These are phyloP conservation scores for Chlorodrepanis virens DNA, from an alignment of 2,113 vertebrate species.

Conservation along the genomic window DNA sequence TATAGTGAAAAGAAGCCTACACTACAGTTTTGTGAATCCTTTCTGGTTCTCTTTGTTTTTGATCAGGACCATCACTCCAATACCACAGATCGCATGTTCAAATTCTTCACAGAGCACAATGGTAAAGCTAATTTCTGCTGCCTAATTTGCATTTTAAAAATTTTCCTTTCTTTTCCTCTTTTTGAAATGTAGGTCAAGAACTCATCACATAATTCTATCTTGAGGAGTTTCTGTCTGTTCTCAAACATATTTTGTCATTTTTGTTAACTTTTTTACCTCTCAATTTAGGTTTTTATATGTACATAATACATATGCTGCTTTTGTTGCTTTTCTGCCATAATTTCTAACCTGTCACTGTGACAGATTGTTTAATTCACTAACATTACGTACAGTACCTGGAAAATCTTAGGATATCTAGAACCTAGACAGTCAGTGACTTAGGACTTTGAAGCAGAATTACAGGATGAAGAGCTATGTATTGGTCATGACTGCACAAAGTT, in stretches of 20 bases:
- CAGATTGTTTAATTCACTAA: not conserved
- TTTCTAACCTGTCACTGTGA: not conserved
- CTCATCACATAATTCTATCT: not conserved
- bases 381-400: not conserved
- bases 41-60: not conserved
- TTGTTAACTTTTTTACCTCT: not conserved
- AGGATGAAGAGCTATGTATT: not conserved
- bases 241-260: not conserved
- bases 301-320: not conserved
- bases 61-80: not conserved
- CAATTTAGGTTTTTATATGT: not conserved
- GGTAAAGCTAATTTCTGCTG: not conserved
- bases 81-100: not conserved
- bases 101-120: not conserved
- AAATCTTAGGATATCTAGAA: not conserved
- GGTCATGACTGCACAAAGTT: not conserved
- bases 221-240: not conserved
- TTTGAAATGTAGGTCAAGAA: not conserved
- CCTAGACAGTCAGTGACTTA: not conserved
- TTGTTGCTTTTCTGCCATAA: not conserved
- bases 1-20: not conserved
- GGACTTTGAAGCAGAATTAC: not conserved
- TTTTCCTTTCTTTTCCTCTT: not conserved
- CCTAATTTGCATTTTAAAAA: not conserved
- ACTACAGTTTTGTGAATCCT: not conserved